Percentiles rank a stretch among this genome's conserved stretches.
Conservation (phyloP, 2,797 vertebrate species). For the Acomys russatus region DNA sequence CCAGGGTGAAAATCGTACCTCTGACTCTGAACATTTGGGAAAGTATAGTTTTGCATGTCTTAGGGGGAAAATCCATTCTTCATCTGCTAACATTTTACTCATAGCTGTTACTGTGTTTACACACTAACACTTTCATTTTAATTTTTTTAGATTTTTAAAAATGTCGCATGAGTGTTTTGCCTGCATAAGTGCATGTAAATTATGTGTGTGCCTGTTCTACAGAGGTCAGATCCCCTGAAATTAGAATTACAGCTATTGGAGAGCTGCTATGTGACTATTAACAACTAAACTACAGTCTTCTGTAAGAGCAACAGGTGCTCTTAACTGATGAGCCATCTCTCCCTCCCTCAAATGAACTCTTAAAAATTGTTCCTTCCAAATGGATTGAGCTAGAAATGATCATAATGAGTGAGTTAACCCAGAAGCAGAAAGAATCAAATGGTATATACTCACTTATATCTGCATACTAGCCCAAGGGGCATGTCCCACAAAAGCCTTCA, state of each 20-base stretch:
- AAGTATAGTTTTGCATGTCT: neutral
- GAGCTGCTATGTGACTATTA: neutral
- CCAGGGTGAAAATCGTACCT: slow-evolving; percentile 3
- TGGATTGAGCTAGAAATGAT: too few relatives aligned
- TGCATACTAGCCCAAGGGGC: too few relatives aligned
- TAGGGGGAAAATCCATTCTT: neutral
- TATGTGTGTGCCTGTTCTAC: neutral
- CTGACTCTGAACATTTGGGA: slow-evolving; percentile 37
- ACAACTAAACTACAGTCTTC: too few relatives aligned
- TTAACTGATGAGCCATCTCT: neutral
- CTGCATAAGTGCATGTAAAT: too few relatives aligned
- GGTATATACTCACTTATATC: too few relatives aligned
- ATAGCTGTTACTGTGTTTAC: neutral
- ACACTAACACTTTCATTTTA: neutral
- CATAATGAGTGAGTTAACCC: too few relatives aligned
- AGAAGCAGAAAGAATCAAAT: too few relatives aligned
- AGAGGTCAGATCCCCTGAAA: neutral
- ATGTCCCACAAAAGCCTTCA: too few relatives aligned
- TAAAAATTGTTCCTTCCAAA: too few relatives aligned
- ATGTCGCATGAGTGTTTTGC: neutral
- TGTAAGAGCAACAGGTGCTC: neutral
- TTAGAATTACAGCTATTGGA: neutral
- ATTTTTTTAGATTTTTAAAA: neutral
- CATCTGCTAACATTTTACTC: neutral
- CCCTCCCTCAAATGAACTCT: too few relatives aligned